Base-by-base conservation (phyloP, 1,140 invertebrate species). In the Tigriopus japonicus region DNA sequence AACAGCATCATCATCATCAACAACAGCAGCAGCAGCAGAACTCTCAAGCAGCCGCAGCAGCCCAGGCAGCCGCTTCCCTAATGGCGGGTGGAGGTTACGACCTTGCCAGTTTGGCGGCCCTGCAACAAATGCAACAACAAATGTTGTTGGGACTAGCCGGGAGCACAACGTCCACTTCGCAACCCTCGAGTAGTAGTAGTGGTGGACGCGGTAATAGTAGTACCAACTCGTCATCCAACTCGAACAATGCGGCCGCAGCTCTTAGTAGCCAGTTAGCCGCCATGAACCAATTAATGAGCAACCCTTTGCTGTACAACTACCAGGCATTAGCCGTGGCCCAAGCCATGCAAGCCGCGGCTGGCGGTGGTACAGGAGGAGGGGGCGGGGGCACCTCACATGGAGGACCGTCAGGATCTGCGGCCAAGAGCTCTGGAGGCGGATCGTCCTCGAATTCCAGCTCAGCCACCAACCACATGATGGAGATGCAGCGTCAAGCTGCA, bases 241-340 rank as follows among this genome's bases (percentile, higher is more conserved):
- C 28, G 14, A 17, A 15, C 55, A 17, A 23, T 41, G 21, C 15
- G n/a, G 45, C 45, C 3, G 45, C 15, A 3, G 21, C 15, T 17
- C n/a, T 23, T 6, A 40, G 24, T 40, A 65, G 72, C 45, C 71
- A 76, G 60, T 70, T 75, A 59, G 70, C 76, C 45, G 72, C 74
- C 56, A 73, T 77, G 1, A 75, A 78, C 63, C 72, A 76, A 42
- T 67, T 72, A 0, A 71, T 71, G 58, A 59, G 63, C 52, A 64
- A 64, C 53, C 66, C 69, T 41, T 35, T 66, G 51, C 62, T 64
- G 14, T 64, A 64, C 43, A 66, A 66, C 28, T 67, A 66, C 42
- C 64, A 66, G 68, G 63, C 72, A 64, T 19, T 71, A 64, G 64
- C 67, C 59, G 58, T 63, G 59, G 59, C 67, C 67, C 70, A 71